A percentile compares a stretch with the other conserved stretches of the same genome.
phyloP scores from a whole-genome alignment of 1,140 invertebrate genomes.

The Eulimnadia texana region DNA sequence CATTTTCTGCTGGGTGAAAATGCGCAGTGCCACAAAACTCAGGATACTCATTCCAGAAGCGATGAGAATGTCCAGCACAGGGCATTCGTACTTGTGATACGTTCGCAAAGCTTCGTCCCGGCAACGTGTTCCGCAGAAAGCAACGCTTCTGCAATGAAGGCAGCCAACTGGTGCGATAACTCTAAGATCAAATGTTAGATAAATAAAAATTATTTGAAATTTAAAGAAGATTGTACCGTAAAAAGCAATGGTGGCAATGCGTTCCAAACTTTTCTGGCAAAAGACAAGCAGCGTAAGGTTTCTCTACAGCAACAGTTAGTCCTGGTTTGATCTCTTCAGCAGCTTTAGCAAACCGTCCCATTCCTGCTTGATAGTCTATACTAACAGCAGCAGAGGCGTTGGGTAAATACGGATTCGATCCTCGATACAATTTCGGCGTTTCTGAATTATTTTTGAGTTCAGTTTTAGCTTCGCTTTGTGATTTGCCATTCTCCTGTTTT shows the following conservation, averaged over 20 bases:
- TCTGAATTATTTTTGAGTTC: no score
- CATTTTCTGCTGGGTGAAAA: slow-evolving; percentile 55
- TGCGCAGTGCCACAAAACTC: slow-evolving; percentile 54
- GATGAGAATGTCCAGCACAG: slow-evolving; percentile 47
- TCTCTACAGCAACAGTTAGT: slow-evolving; percentile 49
- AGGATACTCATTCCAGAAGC: slow-evolving; percentile 28
- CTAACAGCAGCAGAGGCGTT: slow-evolving; percentile 6
- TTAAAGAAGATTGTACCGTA: slow-evolving; percentile 31
- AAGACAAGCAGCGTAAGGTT: slow-evolving; percentile 53
- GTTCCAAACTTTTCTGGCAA: slow-evolving; percentile 52
- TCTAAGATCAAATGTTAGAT: slow-evolving; percentile 25
- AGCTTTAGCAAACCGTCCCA: slow-evolving; percentile 46
- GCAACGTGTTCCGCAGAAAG: slow-evolving; percentile 68
- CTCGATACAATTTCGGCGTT: background rate
- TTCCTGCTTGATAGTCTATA: slow-evolving; percentile 31
- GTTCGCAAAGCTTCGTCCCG: slow-evolving; percentile 43
- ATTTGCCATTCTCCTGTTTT: background rate
- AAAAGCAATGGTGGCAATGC: slow-evolving; percentile 72
- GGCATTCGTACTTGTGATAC: slow-evolving; percentile 68
- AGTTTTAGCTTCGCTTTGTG: background rate
- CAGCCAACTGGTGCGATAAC: slow-evolving; percentile 51
- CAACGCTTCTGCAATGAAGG: slow-evolving; percentile 51
- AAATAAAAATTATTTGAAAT: background rate
- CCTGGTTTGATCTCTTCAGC: slow-evolving; percentile 45
- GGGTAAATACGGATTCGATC: background rate